Percentiles rank a stretch among this genome's conserved stretches.
Evolutionary conservation across 2,113 vertebrate genomes (phyloP).

Genomic region (Paratilapia polleni): DNA sequence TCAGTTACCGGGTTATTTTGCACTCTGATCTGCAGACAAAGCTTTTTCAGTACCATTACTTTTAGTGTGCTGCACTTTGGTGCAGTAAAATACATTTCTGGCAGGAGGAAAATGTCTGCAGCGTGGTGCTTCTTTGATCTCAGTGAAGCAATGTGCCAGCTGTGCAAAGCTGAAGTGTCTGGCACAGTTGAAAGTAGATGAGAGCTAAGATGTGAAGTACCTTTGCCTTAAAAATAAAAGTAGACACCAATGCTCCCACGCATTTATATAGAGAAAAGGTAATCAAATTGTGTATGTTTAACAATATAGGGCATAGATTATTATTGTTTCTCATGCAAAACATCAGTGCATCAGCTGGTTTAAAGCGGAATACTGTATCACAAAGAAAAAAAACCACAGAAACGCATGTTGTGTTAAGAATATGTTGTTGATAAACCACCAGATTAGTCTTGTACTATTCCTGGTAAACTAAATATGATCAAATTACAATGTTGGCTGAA

Average conservation of each 20-base stretch:
- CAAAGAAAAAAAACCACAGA: not conserved
- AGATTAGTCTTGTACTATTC: not conserved
- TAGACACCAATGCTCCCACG: not conserved
- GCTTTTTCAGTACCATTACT: slow-evolving; percentile 28
- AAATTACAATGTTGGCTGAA: not conserved
- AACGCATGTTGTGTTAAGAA: not conserved
- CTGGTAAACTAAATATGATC: not conserved
- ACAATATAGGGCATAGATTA: not conserved
- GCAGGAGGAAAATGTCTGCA: slow-evolving; percentile 63
- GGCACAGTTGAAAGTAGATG: slow-evolving; percentile 28
- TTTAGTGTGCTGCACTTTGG: slow-evolving; percentile 49
- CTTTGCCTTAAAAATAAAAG: slow-evolving; percentile 36
- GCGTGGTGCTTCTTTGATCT: slow-evolving; percentile 66
- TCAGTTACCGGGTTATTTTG: slow-evolving; percentile 1
- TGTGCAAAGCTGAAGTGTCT: slow-evolving; percentile 57
- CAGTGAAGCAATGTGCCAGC: slow-evolving; percentile 60
- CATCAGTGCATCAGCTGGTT: not conserved
- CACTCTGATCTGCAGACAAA: slow-evolving; percentile 58
- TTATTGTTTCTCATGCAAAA: not conserved
- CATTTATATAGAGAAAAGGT: slow-evolving; percentile 2
- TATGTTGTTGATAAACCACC: not conserved
- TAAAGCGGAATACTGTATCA: not conserved
- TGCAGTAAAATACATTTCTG: slow-evolving; percentile 68
- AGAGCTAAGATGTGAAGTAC: slow-evolving; percentile 12
- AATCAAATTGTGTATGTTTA: not conserved